These are phyloP conservation scores for Hypercompe scribonia DNA, from an alignment of 2,888 invertebrate genomes.

Conservation along the genomic window DNA sequence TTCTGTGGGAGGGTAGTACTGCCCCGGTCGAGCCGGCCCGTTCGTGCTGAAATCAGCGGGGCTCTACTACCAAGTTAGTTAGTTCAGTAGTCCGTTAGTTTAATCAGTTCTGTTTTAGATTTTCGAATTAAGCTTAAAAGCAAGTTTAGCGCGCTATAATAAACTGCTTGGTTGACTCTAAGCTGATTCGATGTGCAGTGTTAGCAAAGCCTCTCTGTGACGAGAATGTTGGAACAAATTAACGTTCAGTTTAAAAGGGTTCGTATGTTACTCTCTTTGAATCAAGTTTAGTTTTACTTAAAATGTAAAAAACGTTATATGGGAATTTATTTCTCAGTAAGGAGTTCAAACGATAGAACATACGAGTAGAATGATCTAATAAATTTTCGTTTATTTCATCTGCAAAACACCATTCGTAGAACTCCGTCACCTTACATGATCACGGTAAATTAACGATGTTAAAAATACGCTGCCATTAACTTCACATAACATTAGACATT, in stretches of 20 bases:
- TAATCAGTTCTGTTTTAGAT: background rate
- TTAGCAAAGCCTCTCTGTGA: background rate
- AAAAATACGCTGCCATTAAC: background rate
- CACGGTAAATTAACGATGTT: background rate
- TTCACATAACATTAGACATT: too few relatives aligned
- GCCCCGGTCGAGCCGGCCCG: too few relatives aligned
- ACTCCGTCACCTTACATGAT: too few relatives aligned
- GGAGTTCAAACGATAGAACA: background rate
- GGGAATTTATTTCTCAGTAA: background rate
- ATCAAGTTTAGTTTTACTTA: background rate
- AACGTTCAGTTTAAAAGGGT: background rate
- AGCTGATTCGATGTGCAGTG: constrained; percentile 9
- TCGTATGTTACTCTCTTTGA: background rate
- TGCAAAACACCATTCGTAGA: too few relatives aligned
- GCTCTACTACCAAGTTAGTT: too few relatives aligned
- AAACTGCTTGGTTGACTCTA: constrained; percentile 6
- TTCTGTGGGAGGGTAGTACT: too few relatives aligned
- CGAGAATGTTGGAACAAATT: background rate
- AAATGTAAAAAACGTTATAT: background rate
- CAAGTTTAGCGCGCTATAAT: background rate
- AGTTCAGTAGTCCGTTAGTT: too few relatives aligned
- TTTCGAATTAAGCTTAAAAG: constrained; percentile 6
- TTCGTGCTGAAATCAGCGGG: too few relatives aligned
- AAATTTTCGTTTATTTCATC: background rate
- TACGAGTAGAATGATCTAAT: background rate